Evolutionary conservation across 2,888 invertebrate genomes (phyloP), one percentile per base, ranked within the genome.

Genomic region (Catocala nupta): DNA sequence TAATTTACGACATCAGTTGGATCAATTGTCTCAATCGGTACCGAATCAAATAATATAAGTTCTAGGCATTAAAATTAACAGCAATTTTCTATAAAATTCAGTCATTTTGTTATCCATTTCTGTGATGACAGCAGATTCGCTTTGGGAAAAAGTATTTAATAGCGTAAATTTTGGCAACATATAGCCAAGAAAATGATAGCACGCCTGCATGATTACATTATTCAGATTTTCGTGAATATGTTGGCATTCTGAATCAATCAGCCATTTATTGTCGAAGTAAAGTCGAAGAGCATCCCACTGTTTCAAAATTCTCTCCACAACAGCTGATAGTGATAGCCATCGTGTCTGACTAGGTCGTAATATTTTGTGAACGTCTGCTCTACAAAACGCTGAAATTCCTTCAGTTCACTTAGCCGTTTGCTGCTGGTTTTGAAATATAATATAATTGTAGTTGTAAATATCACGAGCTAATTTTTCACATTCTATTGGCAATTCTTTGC

Each of bases 271-370:
- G 48, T 61, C 58, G 58, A 70, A 72, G 48, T 52, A 73, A 1
- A 71, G 47, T 44, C 43, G 45, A 39, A 82, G 57, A 13, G 81
- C 75, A 48, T 78, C 66, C 79, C 82, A 82, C 61, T 83, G 81
- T 57, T 81, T 77, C 8, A 81, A 33, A 9, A 84, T 72, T 58
- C 82, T 63, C 5, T 67, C 25, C 11, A 82, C 75, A 5, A 80
- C 80, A 52, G 70, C 53, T 9, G 43, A 11, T 43, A 81, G 55
- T 9, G 81, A 81, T 9, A 84, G 53, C 75, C 75, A 75, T 52
- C 72, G 43, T 7, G 72, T 75, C 59, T 73, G 73, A 11, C 66
- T 59, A 33, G 70, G 73, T 3, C 51, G 43, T 12, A 78, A 47
- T 25, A 77, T 63, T 65, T 71, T 73, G 25, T 77, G 76, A 12